Evolutionary conservation across 1,140 invertebrate species (phyloP).

Genomic region (Sipha flava): DNA sequence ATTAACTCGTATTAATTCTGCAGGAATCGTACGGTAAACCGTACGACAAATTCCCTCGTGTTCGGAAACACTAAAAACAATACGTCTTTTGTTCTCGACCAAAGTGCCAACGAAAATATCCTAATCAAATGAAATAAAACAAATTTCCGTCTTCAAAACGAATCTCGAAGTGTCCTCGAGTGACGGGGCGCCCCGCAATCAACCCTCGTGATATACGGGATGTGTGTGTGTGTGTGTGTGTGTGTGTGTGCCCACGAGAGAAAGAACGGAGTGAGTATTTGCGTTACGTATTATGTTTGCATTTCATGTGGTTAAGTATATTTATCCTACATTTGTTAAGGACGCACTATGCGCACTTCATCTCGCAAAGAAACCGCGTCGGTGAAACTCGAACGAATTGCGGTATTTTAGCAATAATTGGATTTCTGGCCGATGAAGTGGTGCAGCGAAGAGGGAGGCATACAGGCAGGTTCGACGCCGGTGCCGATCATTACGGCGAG

Average conservation of each 20-base stretch:
- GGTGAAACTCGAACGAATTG: neutral
- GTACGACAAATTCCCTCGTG: too few species aligned
- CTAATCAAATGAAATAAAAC: too few species aligned
- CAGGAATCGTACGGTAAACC: too few species aligned
- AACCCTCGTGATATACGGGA: neutral
- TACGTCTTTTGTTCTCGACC: too few species aligned
- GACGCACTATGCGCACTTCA: neutral
- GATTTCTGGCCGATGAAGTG: neutral
- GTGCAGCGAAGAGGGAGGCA: too few species aligned
- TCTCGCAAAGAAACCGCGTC: neutral
- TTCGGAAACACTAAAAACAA: too few species aligned
- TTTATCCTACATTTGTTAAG: neutral
- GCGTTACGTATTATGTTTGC: neutral
- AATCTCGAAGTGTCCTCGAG: neutral
- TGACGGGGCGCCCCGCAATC: neutral
- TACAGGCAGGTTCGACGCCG: too few species aligned
- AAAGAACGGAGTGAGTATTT: neutral
- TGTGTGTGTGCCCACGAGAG: neutral
- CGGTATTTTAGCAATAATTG: constrained; percentile 13
- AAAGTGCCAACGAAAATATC: too few species aligned
- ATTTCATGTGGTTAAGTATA: neutral
- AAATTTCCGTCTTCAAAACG: too few species aligned
- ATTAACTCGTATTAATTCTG: too few species aligned
- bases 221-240: too few species aligned
- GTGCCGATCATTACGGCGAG: constrained; percentile 21